phyloP scores from a whole-genome alignment of 2,113 vertebrate species.

The Paratilapia polleni region DNA sequence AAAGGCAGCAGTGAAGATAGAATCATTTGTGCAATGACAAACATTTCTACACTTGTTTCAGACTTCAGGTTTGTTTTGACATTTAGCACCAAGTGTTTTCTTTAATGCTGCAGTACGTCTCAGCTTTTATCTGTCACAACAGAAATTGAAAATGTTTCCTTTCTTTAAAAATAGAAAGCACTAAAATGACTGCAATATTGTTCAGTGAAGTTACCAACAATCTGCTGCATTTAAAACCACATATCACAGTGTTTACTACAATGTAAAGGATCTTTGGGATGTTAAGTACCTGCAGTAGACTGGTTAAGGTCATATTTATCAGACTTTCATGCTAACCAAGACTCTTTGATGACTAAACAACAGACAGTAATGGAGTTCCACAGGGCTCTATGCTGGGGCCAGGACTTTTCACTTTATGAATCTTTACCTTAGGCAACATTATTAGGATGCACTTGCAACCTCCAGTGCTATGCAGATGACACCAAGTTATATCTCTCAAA shows the following conservation, averaged over 20 bases:
- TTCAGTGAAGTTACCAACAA: neutral
- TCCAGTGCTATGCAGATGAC: neutral
- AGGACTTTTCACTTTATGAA: rapidly evolving
- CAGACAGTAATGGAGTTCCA: neutral
- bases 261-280: neutral
- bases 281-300: neutral
- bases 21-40: neutral
- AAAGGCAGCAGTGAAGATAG: neutral
- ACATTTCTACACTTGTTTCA: neutral
- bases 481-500: neutral
- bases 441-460: neutral
- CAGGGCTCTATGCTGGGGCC: neutral
- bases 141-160: neutral
- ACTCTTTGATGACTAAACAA: too few species aligned
- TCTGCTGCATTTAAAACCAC: neutral
- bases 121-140: neutral
- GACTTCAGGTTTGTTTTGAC: neutral
- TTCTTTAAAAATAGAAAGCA: neutral
- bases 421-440: neutral
- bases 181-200: neutral
- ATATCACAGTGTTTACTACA: neutral
- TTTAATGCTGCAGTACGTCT: neutral
- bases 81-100: neutral
- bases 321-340: too few species aligned
- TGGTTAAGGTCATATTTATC: rapidly evolving